Percentiles rank a stretch among this genome's conserved stretches.
These are phyloP conservation scores for Glaucopsyche alexis DNA, from an alignment of 2,888 invertebrate genomes.

Conservation along the genomic window DNA sequence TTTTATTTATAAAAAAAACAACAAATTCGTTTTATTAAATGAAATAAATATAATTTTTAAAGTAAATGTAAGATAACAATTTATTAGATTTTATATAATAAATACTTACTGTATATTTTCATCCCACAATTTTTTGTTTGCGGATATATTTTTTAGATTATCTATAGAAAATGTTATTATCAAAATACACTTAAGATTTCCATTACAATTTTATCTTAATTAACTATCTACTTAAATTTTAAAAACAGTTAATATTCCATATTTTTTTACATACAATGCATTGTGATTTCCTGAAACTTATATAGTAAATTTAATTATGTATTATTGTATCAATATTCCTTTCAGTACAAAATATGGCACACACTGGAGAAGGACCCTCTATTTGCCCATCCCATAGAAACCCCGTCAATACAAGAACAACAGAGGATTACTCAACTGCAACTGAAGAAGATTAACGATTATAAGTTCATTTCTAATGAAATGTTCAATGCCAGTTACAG, in stretches of 20 bases:
- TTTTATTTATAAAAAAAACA: not conserved
- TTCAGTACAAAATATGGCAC: conserved; percentile 88
- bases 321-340: not conserved
- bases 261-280: too few relatives aligned
- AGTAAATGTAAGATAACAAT: not conserved
- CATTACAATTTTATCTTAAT: too few relatives aligned
- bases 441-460: conserved; percentile 83
- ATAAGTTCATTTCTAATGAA: conserved; percentile 82
- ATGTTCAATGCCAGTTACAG: conserved; percentile 82
- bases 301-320: too few relatives aligned
- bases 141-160: too few relatives aligned
- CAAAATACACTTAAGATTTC: too few relatives aligned
- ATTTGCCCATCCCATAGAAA: conserved; percentile 83
- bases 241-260: too few relatives aligned
- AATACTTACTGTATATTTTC: not conserved
- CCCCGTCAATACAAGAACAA: conserved; percentile 85
- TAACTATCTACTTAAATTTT: too few relatives aligned
- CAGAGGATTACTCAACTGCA: conserved; percentile 85
- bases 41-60: not conserved
- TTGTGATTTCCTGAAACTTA: too few relatives aligned
- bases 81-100: not conserved
- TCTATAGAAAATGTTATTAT: too few relatives aligned
- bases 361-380: conserved; percentile 88
- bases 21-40: not conserved
- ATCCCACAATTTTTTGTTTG: too few relatives aligned